Conservation (phyloP, 2,113 vertebrate genomes). For the Connochaetes taurinus region DNA sequence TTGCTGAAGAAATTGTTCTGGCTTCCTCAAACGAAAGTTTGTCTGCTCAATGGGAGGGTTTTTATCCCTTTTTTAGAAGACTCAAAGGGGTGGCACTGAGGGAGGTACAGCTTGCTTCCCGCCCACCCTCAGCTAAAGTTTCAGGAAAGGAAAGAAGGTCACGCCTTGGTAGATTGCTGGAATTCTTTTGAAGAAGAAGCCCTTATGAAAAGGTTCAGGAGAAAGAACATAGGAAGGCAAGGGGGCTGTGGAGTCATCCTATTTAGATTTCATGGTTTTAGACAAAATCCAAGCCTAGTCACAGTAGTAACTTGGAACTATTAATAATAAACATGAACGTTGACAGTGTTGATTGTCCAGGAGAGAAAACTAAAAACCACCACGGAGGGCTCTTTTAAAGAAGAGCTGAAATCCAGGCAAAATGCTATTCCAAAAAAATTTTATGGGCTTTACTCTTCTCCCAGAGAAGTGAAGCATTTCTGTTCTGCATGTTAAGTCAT, state of each 20-base stretch:
- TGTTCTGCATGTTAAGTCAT: not conserved
- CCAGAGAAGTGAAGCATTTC: conserved; percentile 1
- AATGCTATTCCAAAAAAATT: not conserved
- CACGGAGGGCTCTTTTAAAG: not conserved
- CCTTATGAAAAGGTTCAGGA: not conserved
- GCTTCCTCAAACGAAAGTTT: not conserved
- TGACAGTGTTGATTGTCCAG: not conserved
- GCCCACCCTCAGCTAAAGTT: not conserved
- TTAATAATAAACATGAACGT: not conserved
- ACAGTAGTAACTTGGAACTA: not conserved
- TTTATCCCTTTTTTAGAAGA: conserved; percentile 25
- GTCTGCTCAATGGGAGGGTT: not conserved
- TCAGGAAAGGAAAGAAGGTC: not conserved
- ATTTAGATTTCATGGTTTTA: not conserved
- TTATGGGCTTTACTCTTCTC: not conserved
- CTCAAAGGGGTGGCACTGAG: not conserved
- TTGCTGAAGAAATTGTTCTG: not conserved
- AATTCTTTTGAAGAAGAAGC: conserved; percentile 60
- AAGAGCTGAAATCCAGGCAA: conserved; percentile 12
- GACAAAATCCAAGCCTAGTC: not conserved
- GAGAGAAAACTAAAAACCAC: not conserved
- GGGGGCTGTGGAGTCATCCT: not conserved
- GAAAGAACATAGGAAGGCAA: not conserved
- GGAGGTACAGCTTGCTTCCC: not conserved
- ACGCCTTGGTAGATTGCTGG: conserved; percentile 28